Evolutionary conservation across 2,797 vertebrate species (phyloP), one percentile per base, ranked within the genome.

Genomic region (Petrocephalus schoutedeni): DNA sequence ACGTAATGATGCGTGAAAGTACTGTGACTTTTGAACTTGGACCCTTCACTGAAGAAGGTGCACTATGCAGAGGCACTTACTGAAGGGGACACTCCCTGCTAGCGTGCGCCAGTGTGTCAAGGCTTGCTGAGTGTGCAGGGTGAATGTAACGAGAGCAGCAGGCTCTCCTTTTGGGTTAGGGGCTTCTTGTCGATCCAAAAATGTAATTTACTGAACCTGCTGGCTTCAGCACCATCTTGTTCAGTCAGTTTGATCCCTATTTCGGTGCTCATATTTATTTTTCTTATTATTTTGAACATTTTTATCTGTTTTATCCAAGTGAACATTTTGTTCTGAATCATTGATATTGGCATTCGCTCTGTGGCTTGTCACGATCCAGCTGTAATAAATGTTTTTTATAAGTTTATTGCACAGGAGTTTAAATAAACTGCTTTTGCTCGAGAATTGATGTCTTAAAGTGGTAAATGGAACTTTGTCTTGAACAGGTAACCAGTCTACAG

Each of bases 341-440:
- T 53, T n/a, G n/a, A 53, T 67, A 32, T 51, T 51, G 19, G 36
- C 45, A 49, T 86, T 56, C 53, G 28, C 9, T 86, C 58, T 67
- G 36, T 86, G 16, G 41, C n/a, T 45, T 64, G 58, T 49, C 32
- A 28, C 9, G 32, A 36, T 64, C 54, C 86, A 64, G 58, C 28
- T 58, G 19, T 36, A 54, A 53, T 51, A 53, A 28, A 54, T 84
- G 51, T 84, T 19, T 71, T 84, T 84, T 53, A 54, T 23, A 51
- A 19, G 58, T 64, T 67, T 67, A 49, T 86, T 64, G 32, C 41
- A 64, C 59, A n/a, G 61, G 21, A 64, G 41, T 64, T 64, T 19
- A 12, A 86, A 86, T 86, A 67, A 86, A 86, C 58, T n/a, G 58
- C 86, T 64, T 86, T 21, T 64, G n/a, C 45, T 61, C n/a, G 5